phyloP scores from a whole-genome alignment of 2,113 vertebrate species.

The Pitta sordida region DNA sequence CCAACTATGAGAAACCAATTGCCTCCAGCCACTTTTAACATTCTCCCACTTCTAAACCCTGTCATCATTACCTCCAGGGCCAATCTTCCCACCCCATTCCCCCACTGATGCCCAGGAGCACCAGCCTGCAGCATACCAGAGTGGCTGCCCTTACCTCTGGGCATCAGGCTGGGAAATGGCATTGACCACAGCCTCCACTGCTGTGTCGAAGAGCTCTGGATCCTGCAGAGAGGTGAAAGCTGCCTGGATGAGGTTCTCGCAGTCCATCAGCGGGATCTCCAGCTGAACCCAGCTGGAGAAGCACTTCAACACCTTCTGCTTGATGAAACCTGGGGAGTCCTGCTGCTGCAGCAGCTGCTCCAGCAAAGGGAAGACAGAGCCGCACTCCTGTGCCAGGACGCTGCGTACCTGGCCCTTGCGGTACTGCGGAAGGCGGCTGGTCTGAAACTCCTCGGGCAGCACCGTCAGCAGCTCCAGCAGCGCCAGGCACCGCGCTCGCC shows the following conservation, averaged over 20 bases:
- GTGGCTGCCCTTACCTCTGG: conserved; percentile 83
- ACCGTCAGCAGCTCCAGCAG: conserved; percentile 96
- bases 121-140: not conserved
- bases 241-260: conserved; percentile 91
- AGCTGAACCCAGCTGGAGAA: conserved; percentile 98
- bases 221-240: conserved; percentile 90
- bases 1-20: not conserved
- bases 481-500: conserved; percentile 91
- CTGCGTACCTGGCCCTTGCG: conserved; percentile 93
- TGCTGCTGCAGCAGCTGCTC: conserved; percentile 92
- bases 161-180: conserved; percentile 97
- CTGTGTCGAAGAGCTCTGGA: conserved; percentile 95
- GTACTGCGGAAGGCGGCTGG: conserved; percentile 93
- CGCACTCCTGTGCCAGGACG: conserved; percentile 88
- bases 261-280: conserved; percentile 92
- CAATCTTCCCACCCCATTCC: not conserved
- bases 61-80: not conserved
- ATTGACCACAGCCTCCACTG: conserved; percentile 95
- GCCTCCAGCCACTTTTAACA: not conserved
- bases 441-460: conserved; percentile 97
- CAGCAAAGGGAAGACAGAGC: conserved; percentile 89
- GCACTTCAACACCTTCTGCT: conserved; percentile 96
- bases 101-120: not conserved
- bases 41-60: not conserved
- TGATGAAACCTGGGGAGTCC: conserved; percentile 91